Conservation (phyloP, 2,888 invertebrate species). For the Spialia ferax region DNA sequence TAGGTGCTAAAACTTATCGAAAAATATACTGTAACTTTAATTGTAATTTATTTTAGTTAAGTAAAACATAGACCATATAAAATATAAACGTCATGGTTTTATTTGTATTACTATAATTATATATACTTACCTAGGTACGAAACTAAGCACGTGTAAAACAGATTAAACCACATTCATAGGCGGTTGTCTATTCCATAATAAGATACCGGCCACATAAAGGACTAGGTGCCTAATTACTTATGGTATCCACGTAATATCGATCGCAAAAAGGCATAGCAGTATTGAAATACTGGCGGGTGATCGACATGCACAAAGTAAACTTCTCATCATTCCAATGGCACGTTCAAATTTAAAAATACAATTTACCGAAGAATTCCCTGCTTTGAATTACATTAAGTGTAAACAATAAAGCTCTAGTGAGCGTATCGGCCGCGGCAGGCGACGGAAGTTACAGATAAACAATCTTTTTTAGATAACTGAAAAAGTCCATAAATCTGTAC, state of each 20-base stretch:
- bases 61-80: too few relatives aligned
- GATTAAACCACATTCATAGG: slow-evolving; percentile 4
- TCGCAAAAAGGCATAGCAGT: slow-evolving; percentile 72
- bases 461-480: slow-evolving; percentile 85
- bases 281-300: slow-evolving; percentile 69
- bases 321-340: slow-evolving; percentile 58
- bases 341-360: slow-evolving; percentile 82
- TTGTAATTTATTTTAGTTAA: too few relatives aligned
- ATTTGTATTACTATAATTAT: too few relatives aligned
- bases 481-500: slow-evolving; percentile 80
- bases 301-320: slow-evolving; percentile 74
- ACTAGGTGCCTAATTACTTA: slow-evolving; percentile 74
- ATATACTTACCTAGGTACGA: not conserved
- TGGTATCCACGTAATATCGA: slow-evolving; percentile 74
- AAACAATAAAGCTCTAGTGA: slow-evolving; percentile 83
- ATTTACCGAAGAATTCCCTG: slow-evolving; percentile 84
- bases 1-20: too few relatives aligned
- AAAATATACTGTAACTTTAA: too few relatives aligned
- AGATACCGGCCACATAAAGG: slow-evolving; percentile 57
- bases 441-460: slow-evolving; percentile 85
- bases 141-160: slow-evolving; percentile 7
- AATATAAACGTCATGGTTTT: not conserved
- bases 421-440: slow-evolving; percentile 82
- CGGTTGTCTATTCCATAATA: slow-evolving; percentile 19
- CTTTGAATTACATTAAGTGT: slow-evolving; percentile 86